Conservation (phyloP, 2,113 vertebrate species). For the Xenopus tropicalis region UCB_Xtro_10.0 CM004447.2:30679501-30680000, state of each 20-base stretch:
- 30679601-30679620: neutral
- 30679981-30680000: neutral
- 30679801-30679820: neutral
- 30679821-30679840: neutral
- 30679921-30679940: neutral
- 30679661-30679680: neutral
- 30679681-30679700: neutral
- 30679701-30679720: neutral
- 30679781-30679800: neutral
- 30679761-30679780: conserved; percentile 11
- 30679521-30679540: no score
- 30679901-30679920: neutral
- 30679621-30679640: neutral
- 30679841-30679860: neutral
- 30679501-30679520: no score
- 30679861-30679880: neutral
- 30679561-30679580: no score
- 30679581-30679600: neutral
- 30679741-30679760: neutral
- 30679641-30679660: neutral
- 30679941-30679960: neutral
- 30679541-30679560: no score
- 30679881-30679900: no score
- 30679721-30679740: neutral
- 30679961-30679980: neutral